A percentile compares a stretch with the other conserved stretches of the same genome.
Conservation (phyloP, 2,797 vertebrate species). For the Pangasius larnaudii region DNA sequence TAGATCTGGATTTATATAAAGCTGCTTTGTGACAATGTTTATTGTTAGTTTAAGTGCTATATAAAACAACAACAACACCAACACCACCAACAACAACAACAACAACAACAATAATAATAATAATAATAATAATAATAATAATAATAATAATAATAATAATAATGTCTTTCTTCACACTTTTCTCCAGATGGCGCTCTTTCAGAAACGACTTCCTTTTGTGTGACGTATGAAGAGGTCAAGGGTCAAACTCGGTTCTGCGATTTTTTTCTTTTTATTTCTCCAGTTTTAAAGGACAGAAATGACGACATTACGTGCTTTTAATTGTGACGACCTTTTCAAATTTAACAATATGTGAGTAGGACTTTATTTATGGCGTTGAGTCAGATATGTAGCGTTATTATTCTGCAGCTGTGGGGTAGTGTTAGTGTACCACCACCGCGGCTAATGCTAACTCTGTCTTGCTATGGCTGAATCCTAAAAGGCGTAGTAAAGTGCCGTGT, state of each 20-base stretch:
- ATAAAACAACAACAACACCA: too few species aligned
- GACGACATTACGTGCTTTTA: slow-evolving; percentile 89
- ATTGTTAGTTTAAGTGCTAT: not conserved
- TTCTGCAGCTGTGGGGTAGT: not conserved
- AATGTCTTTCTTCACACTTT: not conserved
- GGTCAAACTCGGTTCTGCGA: not conserved
- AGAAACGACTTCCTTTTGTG: not conserved
- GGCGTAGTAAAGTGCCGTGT: not conserved
- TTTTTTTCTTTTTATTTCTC: too few species aligned
- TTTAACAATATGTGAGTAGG: slow-evolving; percentile 92
- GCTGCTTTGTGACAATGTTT: not conserved
- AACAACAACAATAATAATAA: not conserved
- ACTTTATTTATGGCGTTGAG: not conserved
- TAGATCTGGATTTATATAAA: not conserved
- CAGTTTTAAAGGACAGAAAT: slow-evolving; percentile 65
- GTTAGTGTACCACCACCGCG: not conserved
- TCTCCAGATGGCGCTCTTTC: not conserved
- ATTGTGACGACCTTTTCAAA: slow-evolving; percentile 90
- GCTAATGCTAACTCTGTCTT: not conserved
- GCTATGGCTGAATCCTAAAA: not conserved
- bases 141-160: not conserved
- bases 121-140: not conserved
- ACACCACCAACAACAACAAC: too few species aligned
- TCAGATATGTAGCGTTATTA: too few species aligned
- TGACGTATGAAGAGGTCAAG: not conserved